Percentiles rank a stretch among this genome's conserved stretches.
Conservation (phyloP, 2,888 invertebrate species). For the Balanococcus diminutus region DNA sequence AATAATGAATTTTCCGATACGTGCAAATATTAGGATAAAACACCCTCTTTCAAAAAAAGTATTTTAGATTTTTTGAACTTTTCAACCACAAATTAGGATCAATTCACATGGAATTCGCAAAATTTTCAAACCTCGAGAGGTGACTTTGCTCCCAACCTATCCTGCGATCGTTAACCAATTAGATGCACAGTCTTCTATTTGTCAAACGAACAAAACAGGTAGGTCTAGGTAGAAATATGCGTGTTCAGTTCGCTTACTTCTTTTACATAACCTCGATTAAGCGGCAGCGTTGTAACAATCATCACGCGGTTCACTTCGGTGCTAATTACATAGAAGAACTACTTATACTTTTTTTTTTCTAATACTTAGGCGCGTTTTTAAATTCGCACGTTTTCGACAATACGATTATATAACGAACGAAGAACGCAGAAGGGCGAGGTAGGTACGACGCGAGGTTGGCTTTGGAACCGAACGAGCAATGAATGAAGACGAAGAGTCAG, state of each 20-base stretch:
- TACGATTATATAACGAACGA: neutral
- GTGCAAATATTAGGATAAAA: no score
- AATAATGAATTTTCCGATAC: no score
- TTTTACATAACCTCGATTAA: constrained; percentile 5
- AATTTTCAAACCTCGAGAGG: neutral
- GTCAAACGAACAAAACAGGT: neutral
- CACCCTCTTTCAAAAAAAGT: no score
- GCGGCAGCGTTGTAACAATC: constrained; percentile 11
- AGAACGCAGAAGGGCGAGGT: neutral
- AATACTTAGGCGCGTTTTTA: constrained; percentile 1
- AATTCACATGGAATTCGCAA: no score
- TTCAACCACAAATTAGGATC: no score
- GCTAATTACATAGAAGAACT: neutral
- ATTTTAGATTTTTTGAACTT: no score
- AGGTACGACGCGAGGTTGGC: neutral
- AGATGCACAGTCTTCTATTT: neutral
- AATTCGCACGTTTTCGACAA: constrained; percentile 5
- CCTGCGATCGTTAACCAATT: neutral
- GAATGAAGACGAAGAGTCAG: neutral
- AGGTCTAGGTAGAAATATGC: no score
- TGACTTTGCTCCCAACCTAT: neutral
- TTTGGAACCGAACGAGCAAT: neutral
- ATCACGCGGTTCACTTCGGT: neutral
- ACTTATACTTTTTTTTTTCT: neutral
- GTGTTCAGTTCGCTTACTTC: neutral